A percentile compares a stretch with the other conserved stretches of the same genome.
These are phyloP conservation scores for Oreortyx pictus DNA, from an alignment of 2,797 vertebrate genomes.

Conservation along the genomic window DNA sequence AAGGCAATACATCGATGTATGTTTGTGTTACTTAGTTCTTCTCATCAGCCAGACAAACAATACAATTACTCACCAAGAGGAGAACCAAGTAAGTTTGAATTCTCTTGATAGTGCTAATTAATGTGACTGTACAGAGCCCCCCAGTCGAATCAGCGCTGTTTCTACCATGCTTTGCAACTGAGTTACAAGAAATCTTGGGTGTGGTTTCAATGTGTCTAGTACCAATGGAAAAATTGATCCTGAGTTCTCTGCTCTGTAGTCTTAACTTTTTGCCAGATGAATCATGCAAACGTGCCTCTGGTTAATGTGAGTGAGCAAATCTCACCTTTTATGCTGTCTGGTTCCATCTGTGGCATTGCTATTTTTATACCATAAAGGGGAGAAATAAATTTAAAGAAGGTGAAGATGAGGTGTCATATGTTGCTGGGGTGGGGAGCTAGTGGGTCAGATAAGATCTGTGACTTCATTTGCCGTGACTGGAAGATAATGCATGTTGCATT, in stretches of 20 bases:
- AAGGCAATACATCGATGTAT: not conserved
- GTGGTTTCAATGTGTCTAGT: not conserved
- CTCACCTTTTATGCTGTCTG: not conserved
- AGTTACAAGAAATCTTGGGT: not conserved
- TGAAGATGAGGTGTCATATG: not conserved
- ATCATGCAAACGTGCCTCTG: not conserved
- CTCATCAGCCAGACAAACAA: not conserved
- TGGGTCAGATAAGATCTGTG: not conserved
- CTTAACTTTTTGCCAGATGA: not conserved
- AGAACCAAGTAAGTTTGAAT: not conserved
- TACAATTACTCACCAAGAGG: not conserved
- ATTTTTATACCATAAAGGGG: not conserved
- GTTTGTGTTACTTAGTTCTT: not conserved
- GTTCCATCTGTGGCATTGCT: not conserved
- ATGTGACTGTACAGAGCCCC: not conserved
- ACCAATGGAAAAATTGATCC: not conserved
- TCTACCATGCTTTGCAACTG: not conserved
- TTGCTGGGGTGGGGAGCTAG: not conserved
- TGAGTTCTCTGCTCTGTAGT: not conserved
- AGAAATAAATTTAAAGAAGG: not conserved
- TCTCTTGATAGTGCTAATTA: not conserved
- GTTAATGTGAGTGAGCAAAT: not conserved
- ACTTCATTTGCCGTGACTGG: not conserved
- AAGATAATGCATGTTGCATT: not conserved
- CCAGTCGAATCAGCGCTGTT: not conserved